Evolutionary conservation across 2,888 invertebrate species (phyloP).

Genomic region (Sinotaia quadrata): DNA sequence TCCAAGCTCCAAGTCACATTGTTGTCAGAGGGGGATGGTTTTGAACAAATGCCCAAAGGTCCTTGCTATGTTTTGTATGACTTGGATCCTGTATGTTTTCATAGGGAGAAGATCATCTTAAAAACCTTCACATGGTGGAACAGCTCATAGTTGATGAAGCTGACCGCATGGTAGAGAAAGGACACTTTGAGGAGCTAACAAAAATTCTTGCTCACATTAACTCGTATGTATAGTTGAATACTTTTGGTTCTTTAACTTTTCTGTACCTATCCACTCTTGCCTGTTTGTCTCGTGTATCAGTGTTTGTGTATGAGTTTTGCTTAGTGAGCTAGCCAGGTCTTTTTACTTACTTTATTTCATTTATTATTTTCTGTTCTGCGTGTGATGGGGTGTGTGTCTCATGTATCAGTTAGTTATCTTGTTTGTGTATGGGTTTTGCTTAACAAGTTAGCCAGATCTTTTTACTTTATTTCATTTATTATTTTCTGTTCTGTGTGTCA

Average conservation of each 20-base stretch:
- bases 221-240: conserved; percentile 73
- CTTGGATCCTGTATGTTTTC: conserved; percentile 29
- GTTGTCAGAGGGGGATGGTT: too few relatives aligned
- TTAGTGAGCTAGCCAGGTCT: too few relatives aligned
- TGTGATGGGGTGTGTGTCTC: neutral
- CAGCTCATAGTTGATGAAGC: conserved; percentile 97
- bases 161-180: conserved; percentile 96
- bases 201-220: conserved; percentile 87
- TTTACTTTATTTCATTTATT: neutral
- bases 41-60: too few relatives aligned
- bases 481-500: too few relatives aligned
- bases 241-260: neutral
- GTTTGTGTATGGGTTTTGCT: neutral
- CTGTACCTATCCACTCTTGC: too few relatives aligned
- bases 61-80: too few relatives aligned
- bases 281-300: too few relatives aligned
- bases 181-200: conserved; percentile 93
- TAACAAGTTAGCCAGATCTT: neutral
- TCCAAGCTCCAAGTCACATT: too few relatives aligned
- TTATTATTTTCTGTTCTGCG: neutral
- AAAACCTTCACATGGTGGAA: conserved; percentile 60
- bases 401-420: neutral
- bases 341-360: too few relatives aligned
- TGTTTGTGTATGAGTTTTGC: too few relatives aligned
- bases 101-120: conserved; percentile 75